Evolutionary conservation across 2,888 invertebrate species (phyloP), one percentile per base, ranked within the genome.

Genomic region (Andrena minutula): DNA sequence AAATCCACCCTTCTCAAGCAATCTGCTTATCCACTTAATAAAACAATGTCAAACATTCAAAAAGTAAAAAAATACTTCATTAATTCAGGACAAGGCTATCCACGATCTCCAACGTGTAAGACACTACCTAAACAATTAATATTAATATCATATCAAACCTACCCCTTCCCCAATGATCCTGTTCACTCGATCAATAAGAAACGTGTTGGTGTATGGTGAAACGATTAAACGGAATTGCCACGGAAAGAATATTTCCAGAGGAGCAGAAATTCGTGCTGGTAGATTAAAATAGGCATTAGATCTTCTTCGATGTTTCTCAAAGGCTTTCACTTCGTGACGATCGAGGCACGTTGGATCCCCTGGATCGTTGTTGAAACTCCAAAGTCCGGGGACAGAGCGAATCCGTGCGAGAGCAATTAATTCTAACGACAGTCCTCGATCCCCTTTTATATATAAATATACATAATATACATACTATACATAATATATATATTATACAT

Each of bases 321-420:
- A 23, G 4, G 7, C 5, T 65, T 10, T 4, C 20, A 26, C 5
- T 35, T 75, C 49, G 51, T 35, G 58, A 69, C 47, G 66, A 69
- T 72, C 35, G 8, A 51, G 58, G 28, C 32, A 41, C 58, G 68
- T 3, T 23, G 8, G 41, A 56, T 41, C 23, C 49, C 28, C 49
- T 60, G 58, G 63, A 68, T 75, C 66, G 66, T 61, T 53, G 35
- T 72, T 32, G 32, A 58, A 41, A 65, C 64, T 79, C 68, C 32
- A 70, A 58, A 70, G 64, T 75, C 64, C 81, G 86, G 83, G 86
- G 83, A 82, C 83, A 86, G 89, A 89, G 86, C 85, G 85, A 83
- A 75, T 73, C 73, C 23, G 73, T 63, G 69, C 76, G 72, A 86
- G 79, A 79, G 68, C 35, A 86, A 74, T 85, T 87, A 81, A 88